Evolutionary conservation across 2,113 vertebrate species (phyloP), one percentile per base, ranked within the genome.

Genomic region (Platysternon megacephalum): DNA sequence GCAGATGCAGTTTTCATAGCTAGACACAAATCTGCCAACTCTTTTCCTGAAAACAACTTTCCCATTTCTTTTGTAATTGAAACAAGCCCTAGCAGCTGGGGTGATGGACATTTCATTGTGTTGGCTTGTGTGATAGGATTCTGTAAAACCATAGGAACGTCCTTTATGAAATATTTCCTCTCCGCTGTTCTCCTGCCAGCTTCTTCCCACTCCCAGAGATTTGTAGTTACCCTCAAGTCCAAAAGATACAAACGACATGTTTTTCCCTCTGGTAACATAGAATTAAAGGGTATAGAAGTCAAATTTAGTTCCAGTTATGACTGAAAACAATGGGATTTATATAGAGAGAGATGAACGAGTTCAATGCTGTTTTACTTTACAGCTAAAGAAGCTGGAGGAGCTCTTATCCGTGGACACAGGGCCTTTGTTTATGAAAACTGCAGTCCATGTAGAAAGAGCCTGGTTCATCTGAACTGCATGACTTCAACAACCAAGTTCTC

Each of bases 21-120:
- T 65, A 86, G 68, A 48, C 35, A 84, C 6, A 78, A 79, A 87
- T 78, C 55, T 24, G 8, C 39, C 80, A 87, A 14, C 22, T 95
- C 93, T 89, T 94, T 21, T 82, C 24, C 28, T 82, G 58, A 89
- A 85, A 96, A 93, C 32, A 91, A 91, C 88, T 65, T 68, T 17
- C 65, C 17, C n/a, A 72, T 72, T 72, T 72, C n/a, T 72, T 21
- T 39, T 72, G 17, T 72, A 39, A 48, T n/a, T 19, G 56, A 52
- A 49, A 89, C 78, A 74, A 79, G 44, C 4, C 10, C 72, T 53
- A 93, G 82, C 11, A 91, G 76, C 80, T 91, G 79, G 81, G 68
- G 24, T 35, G n/a, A 87, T 82, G 80, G 55, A 91, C 96, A 94
- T 87, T 28, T 51, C 72, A 87, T 84, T 88, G 8, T 44, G 39